Evolutionary conservation across 2,797 vertebrate species (phyloP), one percentile per base, ranked within the genome.

Genomic region (Anomalospiza imberbis): DNA sequence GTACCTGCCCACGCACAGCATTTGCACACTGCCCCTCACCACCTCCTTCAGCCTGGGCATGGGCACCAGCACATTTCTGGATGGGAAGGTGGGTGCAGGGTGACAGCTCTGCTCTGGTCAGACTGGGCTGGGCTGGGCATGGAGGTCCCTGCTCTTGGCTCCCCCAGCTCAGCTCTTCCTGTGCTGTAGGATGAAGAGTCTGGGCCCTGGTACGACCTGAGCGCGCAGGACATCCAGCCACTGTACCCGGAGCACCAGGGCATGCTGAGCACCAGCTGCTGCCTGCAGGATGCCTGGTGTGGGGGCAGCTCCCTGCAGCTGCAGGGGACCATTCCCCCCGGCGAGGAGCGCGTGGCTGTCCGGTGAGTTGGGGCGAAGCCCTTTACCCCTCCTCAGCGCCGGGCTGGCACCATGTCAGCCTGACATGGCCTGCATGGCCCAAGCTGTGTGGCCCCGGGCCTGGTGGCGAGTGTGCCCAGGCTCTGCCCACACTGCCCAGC

Each of bases 1-100:
- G 63, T 95, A 97, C 79, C 98, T 99, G 73, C 98, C 98, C 89
- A 89, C 98, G 3, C 99, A 99, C 82, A 98, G 97, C 50, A 97
- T 98, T 32, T 97, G 97, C 50, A 95, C 95, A 0, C 98, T 99
- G 51, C 99, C 99, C 54, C 99, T 99, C 6, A 60, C 97, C 94
- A 99, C 99, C 13, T 98, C 98, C 47, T 99, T 99, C 98, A 99
- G 98, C 96, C 98, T 99, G 97, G 99, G 99, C 88, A 98, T 99
- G 97, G 99, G 99, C 38, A 98, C 97, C 62, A 97, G 97, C 7
- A 55, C 98, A 45, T 98, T 98, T 97, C 97, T 97, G 95, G 97
- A 97, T 5, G 99, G 99, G 78, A 96, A 99, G 98, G 99, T 99
- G 97, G 11, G 96, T 75, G 50, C 17, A 21, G 26, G 51, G 3